Conservation (phyloP, 2,113 vertebrate genomes). For the Scalopus aquaticus region DNA sequence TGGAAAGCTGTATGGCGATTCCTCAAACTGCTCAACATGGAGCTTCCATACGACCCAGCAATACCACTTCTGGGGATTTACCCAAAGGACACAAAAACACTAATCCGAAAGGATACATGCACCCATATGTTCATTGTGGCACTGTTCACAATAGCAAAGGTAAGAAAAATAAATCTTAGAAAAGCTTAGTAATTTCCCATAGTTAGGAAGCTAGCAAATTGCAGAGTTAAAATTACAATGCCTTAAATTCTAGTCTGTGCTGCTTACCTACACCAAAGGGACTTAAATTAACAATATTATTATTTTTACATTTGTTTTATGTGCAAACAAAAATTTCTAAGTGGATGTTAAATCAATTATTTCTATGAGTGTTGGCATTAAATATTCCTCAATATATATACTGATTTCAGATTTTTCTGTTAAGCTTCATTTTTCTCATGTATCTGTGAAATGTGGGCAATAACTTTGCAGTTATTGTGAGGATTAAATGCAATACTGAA, state of each 20-base stretch:
- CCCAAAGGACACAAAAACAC: too few species aligned
- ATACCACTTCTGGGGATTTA: too few species aligned
- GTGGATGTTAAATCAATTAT: background rate
- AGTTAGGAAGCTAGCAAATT: background rate
- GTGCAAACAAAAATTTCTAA: background rate
- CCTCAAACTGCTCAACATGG: too few species aligned
- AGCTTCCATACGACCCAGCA: too few species aligned
- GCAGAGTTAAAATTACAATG: background rate
- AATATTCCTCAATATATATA: background rate
- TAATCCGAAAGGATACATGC: too few species aligned
- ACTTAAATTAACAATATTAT: background rate
- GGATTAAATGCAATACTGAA: background rate
- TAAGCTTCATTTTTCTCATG: background rate
- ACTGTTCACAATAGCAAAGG: too few species aligned
- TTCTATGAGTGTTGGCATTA: background rate
- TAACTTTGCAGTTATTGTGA: background rate
- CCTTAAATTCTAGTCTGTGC: background rate
- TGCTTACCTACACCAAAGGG: background rate
- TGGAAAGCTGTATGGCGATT: too few species aligned
- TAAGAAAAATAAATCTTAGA: too few species aligned
- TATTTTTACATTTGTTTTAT: background rate
- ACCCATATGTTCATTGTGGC: too few species aligned
- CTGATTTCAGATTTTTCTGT: background rate
- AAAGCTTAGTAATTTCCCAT: background rate
- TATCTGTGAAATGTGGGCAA: background rate